A percentile compares a stretch with the other conserved stretches of the same genome.
Evolutionary conservation across 2,113 vertebrate species (phyloP).

Genomic region (Motacilla alba): DNA sequence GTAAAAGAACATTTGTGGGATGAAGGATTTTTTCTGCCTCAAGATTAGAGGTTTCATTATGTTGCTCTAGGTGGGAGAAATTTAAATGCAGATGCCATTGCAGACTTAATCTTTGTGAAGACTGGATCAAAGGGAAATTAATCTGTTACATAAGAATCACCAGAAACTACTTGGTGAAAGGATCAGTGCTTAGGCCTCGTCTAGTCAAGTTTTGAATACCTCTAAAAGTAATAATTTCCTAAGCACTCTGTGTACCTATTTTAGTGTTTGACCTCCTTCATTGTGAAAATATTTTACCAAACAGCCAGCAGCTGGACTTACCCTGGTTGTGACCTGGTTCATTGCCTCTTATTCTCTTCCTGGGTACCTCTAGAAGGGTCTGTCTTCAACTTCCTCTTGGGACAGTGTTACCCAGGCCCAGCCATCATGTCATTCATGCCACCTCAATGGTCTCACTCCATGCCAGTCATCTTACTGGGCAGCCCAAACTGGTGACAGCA

Average conservation of each 20-base stretch:
- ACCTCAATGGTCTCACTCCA: neutral
- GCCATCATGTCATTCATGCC: neutral
- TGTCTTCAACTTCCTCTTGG: neutral
- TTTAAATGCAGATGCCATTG: constrained; percentile 1
- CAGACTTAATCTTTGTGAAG: neutral
- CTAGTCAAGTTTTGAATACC: neutral
- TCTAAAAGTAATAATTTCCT: neutral
- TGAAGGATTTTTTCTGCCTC: neutral
- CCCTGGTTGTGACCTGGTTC: neutral
- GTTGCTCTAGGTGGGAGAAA: neutral
- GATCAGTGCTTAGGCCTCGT: neutral
- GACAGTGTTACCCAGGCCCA: neutral
- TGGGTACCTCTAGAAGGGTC: neutral
- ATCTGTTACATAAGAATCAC: neutral
- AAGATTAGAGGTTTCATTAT: neutral
- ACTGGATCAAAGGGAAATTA: constrained; percentile 25
- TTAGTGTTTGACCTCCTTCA: neutral
- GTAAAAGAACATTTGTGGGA: neutral
- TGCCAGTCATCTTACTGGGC: neutral
- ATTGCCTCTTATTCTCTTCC: neutral
- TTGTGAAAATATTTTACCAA: neutral
- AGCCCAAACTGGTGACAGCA: neutral
- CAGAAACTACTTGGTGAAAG: neutral
- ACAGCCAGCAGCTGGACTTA: rapidly evolving
- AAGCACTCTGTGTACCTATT: neutral